Conservation (phyloP, 2,113 vertebrate genomes). For the Mesitornis unicolor region DNA sequence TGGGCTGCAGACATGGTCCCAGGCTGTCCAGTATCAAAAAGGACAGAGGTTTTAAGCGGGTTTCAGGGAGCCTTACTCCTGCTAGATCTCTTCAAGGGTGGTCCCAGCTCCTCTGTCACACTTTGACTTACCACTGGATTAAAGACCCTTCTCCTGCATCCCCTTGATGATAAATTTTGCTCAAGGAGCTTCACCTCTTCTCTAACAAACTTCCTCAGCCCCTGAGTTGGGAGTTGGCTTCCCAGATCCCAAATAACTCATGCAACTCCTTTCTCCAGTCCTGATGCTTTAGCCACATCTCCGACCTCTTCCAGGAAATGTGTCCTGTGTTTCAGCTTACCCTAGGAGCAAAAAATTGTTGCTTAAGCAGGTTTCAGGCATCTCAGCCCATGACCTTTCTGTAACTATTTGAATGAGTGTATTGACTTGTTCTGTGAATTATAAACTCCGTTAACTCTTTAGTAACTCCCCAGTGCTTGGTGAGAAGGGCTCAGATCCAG, state of each 20-base stretch:
- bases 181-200: not conserved
- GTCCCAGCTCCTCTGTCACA: not conserved
- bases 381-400: conserved; percentile 32
- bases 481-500: not conserved
- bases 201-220: not conserved
- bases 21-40: rapidly evolving
- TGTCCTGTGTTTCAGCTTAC: not conserved
- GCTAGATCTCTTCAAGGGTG: not conserved
- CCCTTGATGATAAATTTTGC: not conserved
- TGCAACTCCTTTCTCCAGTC: not conserved
- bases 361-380: conserved; percentile 49
- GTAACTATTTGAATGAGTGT: conserved; percentile 35
- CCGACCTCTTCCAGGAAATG: not conserved
- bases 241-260: not conserved
- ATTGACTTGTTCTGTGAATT: conserved; percentile 56
- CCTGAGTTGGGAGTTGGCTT: not conserved
- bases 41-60: not conserved
- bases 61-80: not conserved
- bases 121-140: not conserved
- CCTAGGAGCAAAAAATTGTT: not conserved
- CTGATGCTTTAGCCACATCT: not conserved
- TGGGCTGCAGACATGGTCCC: not conserved
- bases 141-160: not conserved
- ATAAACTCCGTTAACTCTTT: conserved; percentile 43
- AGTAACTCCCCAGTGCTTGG: not conserved